These are phyloP conservation scores for Euwallacea similis DNA, from an alignment of 1,140 invertebrate species.

Conservation along the genomic window DNA sequence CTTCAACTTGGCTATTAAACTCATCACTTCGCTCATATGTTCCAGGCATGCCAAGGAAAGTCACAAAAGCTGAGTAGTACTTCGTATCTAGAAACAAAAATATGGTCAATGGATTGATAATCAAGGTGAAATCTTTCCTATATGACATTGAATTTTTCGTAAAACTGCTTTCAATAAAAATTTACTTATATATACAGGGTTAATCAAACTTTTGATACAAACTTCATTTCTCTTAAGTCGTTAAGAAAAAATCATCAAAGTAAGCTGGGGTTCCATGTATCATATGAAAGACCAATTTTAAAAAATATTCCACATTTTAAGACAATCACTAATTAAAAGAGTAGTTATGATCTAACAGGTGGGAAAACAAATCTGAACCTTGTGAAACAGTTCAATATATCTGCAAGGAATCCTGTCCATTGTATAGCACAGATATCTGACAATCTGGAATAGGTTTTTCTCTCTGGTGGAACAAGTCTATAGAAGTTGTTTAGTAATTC, in stretches of 20 bases:
- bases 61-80: constrained; percentile 54
- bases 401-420: too few species aligned
- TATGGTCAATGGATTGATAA: background rate
- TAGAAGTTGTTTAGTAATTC: background rate
- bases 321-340: too few species aligned
- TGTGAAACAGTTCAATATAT: too few species aligned
- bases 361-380: background rate
- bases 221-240: too few species aligned
- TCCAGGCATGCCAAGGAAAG: constrained; percentile 50
- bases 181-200: too few species aligned
- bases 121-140: background rate
- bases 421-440: too few species aligned
- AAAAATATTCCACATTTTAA: too few species aligned
- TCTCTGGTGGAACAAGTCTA: too few species aligned
- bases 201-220: too few species aligned
- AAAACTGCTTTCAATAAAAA: background rate
- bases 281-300: background rate
- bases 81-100: constrained; percentile 49
- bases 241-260: too few species aligned
- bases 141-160: background rate
- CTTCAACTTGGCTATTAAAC: constrained; percentile 50
- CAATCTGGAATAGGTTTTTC: too few species aligned
- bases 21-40: constrained; percentile 42
- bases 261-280: background rate
- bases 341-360: background rate